phyloP scores from a whole-genome alignment of 2,888 invertebrate species.

The Halictus quadricinctus region DNA sequence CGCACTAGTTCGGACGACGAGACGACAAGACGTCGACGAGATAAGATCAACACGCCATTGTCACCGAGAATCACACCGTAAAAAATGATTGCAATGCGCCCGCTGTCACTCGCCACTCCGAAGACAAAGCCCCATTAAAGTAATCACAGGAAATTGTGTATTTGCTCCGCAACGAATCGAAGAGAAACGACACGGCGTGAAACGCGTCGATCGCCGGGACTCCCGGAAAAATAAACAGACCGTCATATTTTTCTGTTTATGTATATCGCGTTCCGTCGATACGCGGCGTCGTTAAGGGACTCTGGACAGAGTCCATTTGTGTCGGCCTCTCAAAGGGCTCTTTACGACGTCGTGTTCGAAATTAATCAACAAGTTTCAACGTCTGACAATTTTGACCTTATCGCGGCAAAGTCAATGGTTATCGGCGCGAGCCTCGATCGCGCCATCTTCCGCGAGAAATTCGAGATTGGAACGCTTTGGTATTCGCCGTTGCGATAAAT shows the following conservation, averaged over 20 bases:
- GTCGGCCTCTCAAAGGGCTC: neutral
- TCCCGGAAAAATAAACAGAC: slow-evolving; percentile 44
- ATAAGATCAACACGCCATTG: slow-evolving; percentile 7
- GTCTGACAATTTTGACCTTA: slow-evolving; percentile 29
- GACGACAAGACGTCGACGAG: neutral
- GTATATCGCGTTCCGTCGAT: neutral
- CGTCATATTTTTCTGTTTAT: slow-evolving; percentile 19
- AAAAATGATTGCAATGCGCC: slow-evolving; percentile 5
- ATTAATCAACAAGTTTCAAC: slow-evolving; percentile 31
- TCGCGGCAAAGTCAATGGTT: slow-evolving; percentile 4
- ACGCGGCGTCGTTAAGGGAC: neutral
- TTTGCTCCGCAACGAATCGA: slow-evolving; percentile 27
- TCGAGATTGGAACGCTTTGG: neutral
- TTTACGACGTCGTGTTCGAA: neutral
- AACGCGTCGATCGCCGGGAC: slow-evolving; percentile 21
- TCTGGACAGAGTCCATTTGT: neutral
- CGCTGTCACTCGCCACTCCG: neutral
- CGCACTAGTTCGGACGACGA: neutral
- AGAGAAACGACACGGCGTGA: slow-evolving; percentile 9
- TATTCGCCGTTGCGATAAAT: slow-evolving; percentile 26
- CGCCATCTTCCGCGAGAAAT: slow-evolving; percentile 25
- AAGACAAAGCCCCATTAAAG: slow-evolving; percentile 25
- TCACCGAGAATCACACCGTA: slow-evolving; percentile 4
- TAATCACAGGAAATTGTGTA: slow-evolving; percentile 43
- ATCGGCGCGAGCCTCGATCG: slow-evolving; percentile 9